Percentiles rank a stretch among this genome's conserved stretches.
Evolutionary conservation across 2,113 vertebrate species (phyloP).

Genomic region (Caracal caracal): DNA sequence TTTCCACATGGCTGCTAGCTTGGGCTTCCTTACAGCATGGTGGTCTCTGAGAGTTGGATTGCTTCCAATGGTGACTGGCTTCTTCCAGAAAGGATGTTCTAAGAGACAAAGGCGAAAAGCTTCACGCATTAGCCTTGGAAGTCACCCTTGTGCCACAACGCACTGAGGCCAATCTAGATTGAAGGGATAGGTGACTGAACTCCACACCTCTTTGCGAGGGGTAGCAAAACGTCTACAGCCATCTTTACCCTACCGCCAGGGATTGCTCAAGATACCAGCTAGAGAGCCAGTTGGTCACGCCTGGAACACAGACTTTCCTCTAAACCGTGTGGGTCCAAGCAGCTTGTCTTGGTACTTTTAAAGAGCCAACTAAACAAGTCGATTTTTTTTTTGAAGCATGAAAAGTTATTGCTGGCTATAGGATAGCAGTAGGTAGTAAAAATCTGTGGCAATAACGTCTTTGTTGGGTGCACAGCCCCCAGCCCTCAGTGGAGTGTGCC

Average conservation of each 20-base stretch:
- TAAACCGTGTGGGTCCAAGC: not conserved
- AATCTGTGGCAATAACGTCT: not conserved
- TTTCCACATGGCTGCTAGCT: not conserved
- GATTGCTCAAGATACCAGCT: not conserved
- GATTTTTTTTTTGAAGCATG: conserved; percentile 4
- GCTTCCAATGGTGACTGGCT: not conserved
- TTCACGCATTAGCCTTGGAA: not conserved
- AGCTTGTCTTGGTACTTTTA: not conserved
- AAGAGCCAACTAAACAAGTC: not conserved
- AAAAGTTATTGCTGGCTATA: not conserved
- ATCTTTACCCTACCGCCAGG: not conserved
- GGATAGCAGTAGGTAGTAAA: not conserved
- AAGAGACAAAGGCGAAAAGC: not conserved
- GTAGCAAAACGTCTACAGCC: not conserved
- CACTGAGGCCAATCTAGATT: not conserved
- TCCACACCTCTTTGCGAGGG: not conserved
- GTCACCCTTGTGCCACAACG: not conserved
- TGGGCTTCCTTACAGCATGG: not conserved
- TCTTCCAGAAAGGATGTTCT: not conserved
- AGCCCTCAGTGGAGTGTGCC: not conserved
- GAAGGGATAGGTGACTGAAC: not conserved
- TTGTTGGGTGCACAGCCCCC: not conserved
- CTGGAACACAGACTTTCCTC: not conserved
- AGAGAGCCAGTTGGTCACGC: not conserved
- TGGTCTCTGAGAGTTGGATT: not conserved